Evolutionary conservation across 2,888 invertebrate genomes (phyloP), one percentile per base, ranked within the genome.

Genomic region (Ferrisia virgata): DNA sequence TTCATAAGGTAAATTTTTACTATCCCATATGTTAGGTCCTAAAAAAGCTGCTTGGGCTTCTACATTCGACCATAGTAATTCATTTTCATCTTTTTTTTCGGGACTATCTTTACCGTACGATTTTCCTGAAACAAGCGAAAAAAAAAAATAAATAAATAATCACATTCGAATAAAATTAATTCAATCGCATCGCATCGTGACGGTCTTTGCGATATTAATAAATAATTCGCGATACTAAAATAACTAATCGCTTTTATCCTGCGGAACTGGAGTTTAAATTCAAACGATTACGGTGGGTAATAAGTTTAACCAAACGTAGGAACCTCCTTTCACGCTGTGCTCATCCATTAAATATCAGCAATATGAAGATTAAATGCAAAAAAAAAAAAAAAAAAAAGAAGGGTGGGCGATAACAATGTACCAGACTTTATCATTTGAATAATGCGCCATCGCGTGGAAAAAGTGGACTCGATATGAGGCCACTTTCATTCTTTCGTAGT

Each of bases 21-120:
- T 86, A 91, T 97, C 97, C 97, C 97, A 98, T 86, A 98, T 91
- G 90, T 95, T 97, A 86, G 97, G 97, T 86, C 97, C 97, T 88
- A 98, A 93, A 91, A 97, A 97, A 89, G 97, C 97, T 87, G 97
- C 95, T 90, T 96, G 96, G 88, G 95, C 96, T 91, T 96, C 96
- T 88, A 94, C 93, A 88, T 93, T 93, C 87, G 91, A 91, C 95
- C 96, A 95, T 87, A 95, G 92, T 90, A 85, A 72, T 40, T 88
- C 88, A 4, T 86, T 87, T 84, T 88, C 88, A 83, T 88, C 88
- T 85, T 89, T 88, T 85, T 89, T 88, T 81, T 88, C 88, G 22
- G 87, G 86, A 79, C 87, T 87, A 53, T 87, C 87, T 85, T 87
- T 87, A 22, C 87, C 87, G 85, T 86, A 86, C 8, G 87, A 86